These are phyloP conservation scores for Apogon talboti DNA, from an alignment of 2,797 vertebrate species.

Conservation along the genomic window DNA sequence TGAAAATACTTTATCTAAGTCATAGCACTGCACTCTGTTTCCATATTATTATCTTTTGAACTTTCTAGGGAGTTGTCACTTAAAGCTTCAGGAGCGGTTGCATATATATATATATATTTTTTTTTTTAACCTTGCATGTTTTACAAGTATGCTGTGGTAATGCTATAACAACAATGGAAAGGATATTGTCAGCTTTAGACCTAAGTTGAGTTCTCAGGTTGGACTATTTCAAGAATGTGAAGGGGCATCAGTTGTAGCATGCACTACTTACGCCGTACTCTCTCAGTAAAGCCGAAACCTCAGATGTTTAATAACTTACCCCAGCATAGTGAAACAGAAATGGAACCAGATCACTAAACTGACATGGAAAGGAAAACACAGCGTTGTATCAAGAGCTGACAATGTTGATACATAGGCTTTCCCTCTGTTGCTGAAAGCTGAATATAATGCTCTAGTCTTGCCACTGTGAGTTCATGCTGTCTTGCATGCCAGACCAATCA, in stretches of 20 bases:
- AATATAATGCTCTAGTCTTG: slow-evolving; percentile 45
- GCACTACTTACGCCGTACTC: slow-evolving; percentile 52
- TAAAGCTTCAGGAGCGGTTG: not conserved
- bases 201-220: slow-evolving; percentile 52
- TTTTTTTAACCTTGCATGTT: slow-evolving; percentile 20
- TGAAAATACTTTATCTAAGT: not conserved
- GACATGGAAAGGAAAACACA: not conserved
- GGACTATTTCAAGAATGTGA: slow-evolving; percentile 82
- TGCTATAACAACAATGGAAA: slow-evolving; percentile 47
- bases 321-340: slow-evolving; percentile 52
- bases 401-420: not conserved
- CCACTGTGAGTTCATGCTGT: slow-evolving; percentile 44
- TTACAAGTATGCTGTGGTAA: slow-evolving; percentile 20
- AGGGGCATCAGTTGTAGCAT: slow-evolving; percentile 70
- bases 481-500: slow-evolving; percentile 49
- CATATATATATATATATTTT: not conserved
- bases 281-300: slow-evolving; percentile 49
- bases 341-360: slow-evolving; percentile 25
- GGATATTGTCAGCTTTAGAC: slow-evolving; percentile 69
- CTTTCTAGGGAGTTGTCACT: not conserved
- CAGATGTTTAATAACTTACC: slow-evolving; percentile 46
- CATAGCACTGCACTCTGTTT: not conserved
- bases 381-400: slow-evolving; percentile 25
- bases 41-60: not conserved
- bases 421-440: slow-evolving; percentile 7